These are phyloP conservation scores for Scortum barcoo DNA, from an alignment of 2,113 vertebrate species.

Conservation along the genomic window DNA sequence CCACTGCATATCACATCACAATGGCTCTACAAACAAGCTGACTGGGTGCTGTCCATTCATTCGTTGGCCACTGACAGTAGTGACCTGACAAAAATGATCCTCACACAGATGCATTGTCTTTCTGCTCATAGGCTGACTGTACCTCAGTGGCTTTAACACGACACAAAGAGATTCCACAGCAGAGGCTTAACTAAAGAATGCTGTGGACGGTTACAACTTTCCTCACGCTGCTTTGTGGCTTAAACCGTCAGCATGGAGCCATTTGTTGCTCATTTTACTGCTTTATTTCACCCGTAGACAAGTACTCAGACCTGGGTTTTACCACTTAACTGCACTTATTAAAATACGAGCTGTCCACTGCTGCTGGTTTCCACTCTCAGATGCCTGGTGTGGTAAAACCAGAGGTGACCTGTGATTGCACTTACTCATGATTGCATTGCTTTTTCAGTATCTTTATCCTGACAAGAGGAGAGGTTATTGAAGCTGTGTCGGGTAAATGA, in stretches of 20 bases:
- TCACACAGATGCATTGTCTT: neutral
- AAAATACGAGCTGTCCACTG: no score
- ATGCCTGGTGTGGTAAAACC: no score
- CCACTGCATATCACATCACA: neutral
- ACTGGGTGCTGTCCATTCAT: neutral
- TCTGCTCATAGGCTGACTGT: neutral
- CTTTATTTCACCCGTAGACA: no score
- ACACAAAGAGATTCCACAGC: neutral
- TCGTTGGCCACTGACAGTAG: neutral
- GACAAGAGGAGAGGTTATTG: conserved; percentile 5
- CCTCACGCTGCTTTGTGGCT: neutral
- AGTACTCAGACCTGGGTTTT: no score
- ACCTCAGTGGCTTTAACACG: neutral
- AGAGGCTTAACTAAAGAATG: neutral
- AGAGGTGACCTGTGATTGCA: no score
- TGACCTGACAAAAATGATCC: neutral
- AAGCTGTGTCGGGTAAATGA: conserved; percentile 19
- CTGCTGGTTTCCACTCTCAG: no score
- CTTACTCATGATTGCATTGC: neutral
- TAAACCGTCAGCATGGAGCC: neutral
- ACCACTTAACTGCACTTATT: no score
- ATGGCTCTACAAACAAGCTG: conserved; percentile 1
- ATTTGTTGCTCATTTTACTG: neutral
- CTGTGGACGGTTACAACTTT: neutral
- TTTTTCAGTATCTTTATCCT: neutral